These are phyloP conservation scores for Heloderma charlesbogerti DNA, from an alignment of 2,113 vertebrate species.

Conservation along the genomic window DNA sequence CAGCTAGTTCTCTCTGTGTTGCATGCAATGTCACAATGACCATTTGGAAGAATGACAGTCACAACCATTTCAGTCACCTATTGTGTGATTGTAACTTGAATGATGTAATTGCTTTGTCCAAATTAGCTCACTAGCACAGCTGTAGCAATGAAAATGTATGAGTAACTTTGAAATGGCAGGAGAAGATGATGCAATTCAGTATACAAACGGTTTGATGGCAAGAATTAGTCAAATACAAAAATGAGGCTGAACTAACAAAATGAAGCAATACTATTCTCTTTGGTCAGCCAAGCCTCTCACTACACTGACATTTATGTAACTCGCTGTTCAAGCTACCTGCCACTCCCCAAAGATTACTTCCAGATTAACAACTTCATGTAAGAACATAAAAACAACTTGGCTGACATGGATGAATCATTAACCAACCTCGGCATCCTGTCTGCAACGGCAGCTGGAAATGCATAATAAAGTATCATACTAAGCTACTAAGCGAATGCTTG, in stretches of 20 bases:
- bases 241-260: conserved; percentile 10
- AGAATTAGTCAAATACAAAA: conserved; percentile 27
- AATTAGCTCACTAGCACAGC: conserved; percentile 10
- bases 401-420: conserved; percentile 6
- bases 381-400: not conserved
- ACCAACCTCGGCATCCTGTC: not conserved
- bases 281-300: rapidly evolving
- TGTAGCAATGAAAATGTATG: not conserved
- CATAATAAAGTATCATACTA: not conserved
- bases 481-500: not conserved
- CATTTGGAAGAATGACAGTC: conserved; percentile 21
- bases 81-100: not conserved
- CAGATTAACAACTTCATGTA: not conserved
- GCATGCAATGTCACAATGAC: not conserved
- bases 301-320: not conserved
- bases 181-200: conserved; percentile 19
- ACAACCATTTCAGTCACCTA: conserved; percentile 13
- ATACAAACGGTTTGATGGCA: not conserved
- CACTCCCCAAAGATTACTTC: not conserved
- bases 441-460: not conserved
- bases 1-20: not conserved
- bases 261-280: not conserved
- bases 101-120: not conserved
- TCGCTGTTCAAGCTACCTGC: not conserved
- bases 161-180: conserved; percentile 25